Base-by-base conservation (phyloP, 2,797 vertebrate genomes). In the Parauchenoglanis punctatus region DNA sequence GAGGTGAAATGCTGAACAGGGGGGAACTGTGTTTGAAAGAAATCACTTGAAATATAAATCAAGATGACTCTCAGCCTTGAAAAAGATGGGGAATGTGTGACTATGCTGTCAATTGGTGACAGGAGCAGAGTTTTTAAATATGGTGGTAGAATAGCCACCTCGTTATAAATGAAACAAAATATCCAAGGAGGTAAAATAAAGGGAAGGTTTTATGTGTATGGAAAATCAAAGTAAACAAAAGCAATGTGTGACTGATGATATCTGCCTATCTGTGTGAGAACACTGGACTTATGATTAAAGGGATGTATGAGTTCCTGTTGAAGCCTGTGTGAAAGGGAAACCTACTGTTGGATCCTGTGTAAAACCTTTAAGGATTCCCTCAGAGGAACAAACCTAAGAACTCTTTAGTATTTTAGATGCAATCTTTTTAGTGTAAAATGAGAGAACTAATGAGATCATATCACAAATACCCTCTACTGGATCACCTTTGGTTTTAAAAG, bases 401-500 rank as follows among this genome's bases (percentile, higher is more conserved):
- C n/a, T 61, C 5, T 31, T 44, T 25, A 25, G 56, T 12, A 35
- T 44, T 61, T 5, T 61, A 80, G 31, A 40, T 10, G 17, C 7
- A 77, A 77, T 54, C 49, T 28, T 54, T 31, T 76, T 52, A 40
- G 40, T 40, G 40, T 40, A 40, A 40, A 40, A 40, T 40, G 40
- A 65, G 40, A 4, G 40, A 12, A 17, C 28, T 49, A 65, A 49
- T 49, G 18, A 82, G 40, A 82, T 82, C 15, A 49, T 12, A 56
- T 61, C 35, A 77, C 20, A 49, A 63, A 76, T 40, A 70, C 52
- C 77, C 75, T 85, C 52, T 72, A 91, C 87, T 88, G 92, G 93
- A 94, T 93, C 92, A 92, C 91, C 89, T 95, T 93, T 93, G 92
- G 92, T 93, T 92, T 25, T 63, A 89, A 91, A 91, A 87, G 93